Evolutionary conservation across 2,797 vertebrate genomes (phyloP).

Genomic region (Stomatorhinus walkeri): DNA sequence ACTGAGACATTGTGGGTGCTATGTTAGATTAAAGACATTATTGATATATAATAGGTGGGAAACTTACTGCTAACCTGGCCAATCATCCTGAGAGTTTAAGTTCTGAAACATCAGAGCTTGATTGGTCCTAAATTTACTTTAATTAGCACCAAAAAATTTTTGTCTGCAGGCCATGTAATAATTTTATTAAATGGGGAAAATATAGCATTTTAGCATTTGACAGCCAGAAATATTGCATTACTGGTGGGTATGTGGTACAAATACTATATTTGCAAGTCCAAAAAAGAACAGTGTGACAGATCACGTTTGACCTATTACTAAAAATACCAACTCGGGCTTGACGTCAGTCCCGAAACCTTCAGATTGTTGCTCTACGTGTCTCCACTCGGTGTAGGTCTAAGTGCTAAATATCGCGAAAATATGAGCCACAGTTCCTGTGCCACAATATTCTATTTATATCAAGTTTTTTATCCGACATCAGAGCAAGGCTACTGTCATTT

Average conservation of each 20-base stretch:
- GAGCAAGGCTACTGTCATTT: constrained; percentile 25
- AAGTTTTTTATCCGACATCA: constrained; percentile 35
- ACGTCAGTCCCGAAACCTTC: constrained; percentile 38
- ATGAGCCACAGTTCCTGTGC: neutral
- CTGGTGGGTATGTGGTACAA: constrained; percentile 11
- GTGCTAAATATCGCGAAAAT: constrained; percentile 33
- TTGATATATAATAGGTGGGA: neutral
- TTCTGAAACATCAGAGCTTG: neutral
- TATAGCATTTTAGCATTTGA: constrained; percentile 6
- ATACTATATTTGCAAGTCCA: neutral
- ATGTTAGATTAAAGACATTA: neutral
- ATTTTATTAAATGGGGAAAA: neutral
- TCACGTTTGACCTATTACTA: constrained; percentile 39
- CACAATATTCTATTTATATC: constrained; percentile 35
- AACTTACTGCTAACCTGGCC: neutral
- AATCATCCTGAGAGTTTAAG: neutral
- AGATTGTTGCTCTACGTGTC: constrained; percentile 38
- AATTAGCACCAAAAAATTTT: neutral
- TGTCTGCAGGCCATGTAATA: neutral
- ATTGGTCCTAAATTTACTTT: neutral
- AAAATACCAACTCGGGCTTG: constrained; percentile 40
- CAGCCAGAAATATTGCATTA: constrained; percentile 1
- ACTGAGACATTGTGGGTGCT: no score
- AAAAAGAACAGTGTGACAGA: constrained; percentile 25
- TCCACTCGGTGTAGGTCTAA: constrained; percentile 36